A percentile compares a stretch with the other conserved stretches of the same genome.
These are phyloP conservation scores for Chamaea fasciata DNA, from an alignment of 2,113 vertebrate species.

Conservation along the genomic window DNA sequence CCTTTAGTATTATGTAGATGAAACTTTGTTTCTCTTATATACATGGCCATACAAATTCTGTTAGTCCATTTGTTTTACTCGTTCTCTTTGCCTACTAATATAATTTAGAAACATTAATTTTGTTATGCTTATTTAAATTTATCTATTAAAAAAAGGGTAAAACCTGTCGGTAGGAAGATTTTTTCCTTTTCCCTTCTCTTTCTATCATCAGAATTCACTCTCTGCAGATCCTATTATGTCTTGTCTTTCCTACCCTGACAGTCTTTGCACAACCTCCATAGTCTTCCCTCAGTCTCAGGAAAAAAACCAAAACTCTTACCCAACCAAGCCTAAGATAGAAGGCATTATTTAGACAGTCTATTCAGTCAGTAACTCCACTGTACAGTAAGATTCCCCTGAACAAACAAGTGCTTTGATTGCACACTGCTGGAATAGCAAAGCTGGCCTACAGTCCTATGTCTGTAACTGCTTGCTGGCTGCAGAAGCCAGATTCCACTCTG, in stretches of 20 bases:
- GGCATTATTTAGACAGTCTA: neutral
- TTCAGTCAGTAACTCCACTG: neutral
- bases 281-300: neutral
- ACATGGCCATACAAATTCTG: neutral
- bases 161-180: neutral
- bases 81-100: neutral
- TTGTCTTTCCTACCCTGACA: neutral
- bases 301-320: neutral
- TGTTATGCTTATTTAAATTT: neutral
- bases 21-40: neutral
- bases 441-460: neutral
- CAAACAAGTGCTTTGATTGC: conserved; percentile 40
- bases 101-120: neutral
- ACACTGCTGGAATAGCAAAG: neutral
- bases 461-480: neutral
- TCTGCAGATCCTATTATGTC: neutral
- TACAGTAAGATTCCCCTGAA: neutral
- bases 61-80: neutral
- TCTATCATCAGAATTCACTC: neutral
- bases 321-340: neutral
- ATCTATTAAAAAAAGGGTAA: neutral
- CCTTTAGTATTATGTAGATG: neutral
- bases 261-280: neutral
- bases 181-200: neutral
- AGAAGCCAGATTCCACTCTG: neutral